phyloP scores from a whole-genome alignment of 2,113 vertebrate species.

The Cyanoderma ruficeps region DNA sequence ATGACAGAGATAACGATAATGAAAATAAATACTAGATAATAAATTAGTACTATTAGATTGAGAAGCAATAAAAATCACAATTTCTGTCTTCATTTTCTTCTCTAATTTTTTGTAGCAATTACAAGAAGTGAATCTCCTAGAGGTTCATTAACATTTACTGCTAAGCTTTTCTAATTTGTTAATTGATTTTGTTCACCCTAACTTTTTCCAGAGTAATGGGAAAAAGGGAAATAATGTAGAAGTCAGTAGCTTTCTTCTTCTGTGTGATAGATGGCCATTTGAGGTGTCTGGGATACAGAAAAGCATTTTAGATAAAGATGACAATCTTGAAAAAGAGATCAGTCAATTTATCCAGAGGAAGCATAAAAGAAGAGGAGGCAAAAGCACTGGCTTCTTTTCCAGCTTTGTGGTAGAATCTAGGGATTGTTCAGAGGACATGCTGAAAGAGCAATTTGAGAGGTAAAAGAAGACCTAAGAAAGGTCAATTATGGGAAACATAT shows the following conservation, averaged over 20 bases:
- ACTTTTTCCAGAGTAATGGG: neutral
- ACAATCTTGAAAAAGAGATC: neutral
- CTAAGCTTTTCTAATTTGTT: neutral
- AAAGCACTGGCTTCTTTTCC: neutral
- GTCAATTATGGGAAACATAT: neutral
- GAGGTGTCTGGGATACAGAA: neutral
- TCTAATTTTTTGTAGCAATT: neutral
- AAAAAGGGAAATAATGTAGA: neutral
- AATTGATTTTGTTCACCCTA: neutral
- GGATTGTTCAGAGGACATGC: neutral
- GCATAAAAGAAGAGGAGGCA: neutral
- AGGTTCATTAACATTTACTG: neutral
- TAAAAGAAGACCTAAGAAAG: neutral
- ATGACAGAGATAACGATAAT: neutral
- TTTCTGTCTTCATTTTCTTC: neutral
- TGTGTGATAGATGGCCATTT: neutral
- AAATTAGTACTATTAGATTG: neutral
- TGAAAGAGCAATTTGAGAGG: neutral
- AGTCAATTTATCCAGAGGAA: neutral
- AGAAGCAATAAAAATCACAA: neutral
- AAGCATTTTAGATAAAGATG: neutral
- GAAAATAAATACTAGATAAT: neutral
- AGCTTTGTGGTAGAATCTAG: neutral
- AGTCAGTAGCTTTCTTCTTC: neutral
- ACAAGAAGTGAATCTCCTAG: neutral